Conservation (phyloP, 2,113 vertebrate genomes). For the Grammomys dolichurus region DNA sequence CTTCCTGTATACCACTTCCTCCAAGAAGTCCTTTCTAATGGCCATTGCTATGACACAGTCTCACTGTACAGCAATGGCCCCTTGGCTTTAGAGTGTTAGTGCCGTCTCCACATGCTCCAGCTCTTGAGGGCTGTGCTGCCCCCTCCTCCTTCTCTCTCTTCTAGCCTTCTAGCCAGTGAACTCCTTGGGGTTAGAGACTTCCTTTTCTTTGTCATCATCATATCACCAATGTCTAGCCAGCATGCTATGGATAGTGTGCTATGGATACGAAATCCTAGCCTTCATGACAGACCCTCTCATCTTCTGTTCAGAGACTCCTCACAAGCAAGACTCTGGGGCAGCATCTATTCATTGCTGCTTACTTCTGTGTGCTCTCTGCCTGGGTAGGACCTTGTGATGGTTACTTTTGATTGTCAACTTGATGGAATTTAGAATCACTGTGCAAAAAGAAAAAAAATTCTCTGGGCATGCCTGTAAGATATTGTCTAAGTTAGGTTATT, state of each 20-base stretch:
- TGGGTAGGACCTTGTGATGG: not conserved
- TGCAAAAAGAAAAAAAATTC: not conserved
- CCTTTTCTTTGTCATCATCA: not conserved
- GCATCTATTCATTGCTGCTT: not conserved
- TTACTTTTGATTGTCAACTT: not conserved
- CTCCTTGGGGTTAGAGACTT: not conserved
- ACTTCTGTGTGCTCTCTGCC: not conserved
- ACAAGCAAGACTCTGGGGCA: not conserved
- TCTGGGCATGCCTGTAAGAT: not conserved
- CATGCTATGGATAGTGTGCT: not conserved
- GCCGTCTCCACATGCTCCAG: fast-evolving
- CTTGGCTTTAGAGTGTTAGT: not conserved
- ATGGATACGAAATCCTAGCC: not conserved
- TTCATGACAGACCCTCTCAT: not conserved
- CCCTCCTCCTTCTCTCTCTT: not conserved
- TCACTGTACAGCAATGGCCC: not conserved
- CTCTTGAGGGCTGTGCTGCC: not conserved
- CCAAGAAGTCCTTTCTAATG: not conserved
- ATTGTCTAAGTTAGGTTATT: not conserved
- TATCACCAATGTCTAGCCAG: not conserved
- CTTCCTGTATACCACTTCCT: not conserved
- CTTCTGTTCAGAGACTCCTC: not conserved
- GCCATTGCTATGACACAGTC: not conserved
- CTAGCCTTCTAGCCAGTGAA: not conserved
- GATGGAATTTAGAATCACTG: not conserved